Conservation (phyloP, 1,140 invertebrate species). For the Sarcophaga peregrina region DNA sequence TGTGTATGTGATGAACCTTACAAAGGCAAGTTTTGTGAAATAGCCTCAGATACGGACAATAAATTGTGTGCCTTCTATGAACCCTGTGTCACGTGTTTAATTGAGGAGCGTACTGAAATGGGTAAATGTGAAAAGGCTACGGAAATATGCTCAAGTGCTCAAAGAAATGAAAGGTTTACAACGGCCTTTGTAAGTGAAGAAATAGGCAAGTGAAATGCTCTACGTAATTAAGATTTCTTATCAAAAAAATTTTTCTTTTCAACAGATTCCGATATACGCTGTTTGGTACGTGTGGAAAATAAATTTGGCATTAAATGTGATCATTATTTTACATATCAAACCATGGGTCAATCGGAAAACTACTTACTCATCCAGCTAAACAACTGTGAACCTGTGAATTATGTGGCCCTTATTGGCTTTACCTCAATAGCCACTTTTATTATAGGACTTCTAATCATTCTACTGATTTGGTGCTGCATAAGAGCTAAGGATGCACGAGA, state of each 20-base stretch:
- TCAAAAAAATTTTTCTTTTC: constrained; percentile 31
- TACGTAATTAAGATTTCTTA: background rate
- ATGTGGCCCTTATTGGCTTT: constrained; percentile 54
- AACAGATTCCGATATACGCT: constrained; percentile 51
- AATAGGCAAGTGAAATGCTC: constrained; percentile 32
- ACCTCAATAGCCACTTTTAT: constrained; percentile 67
- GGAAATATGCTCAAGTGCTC: constrained; percentile 52
- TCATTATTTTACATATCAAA: constrained; percentile 68
- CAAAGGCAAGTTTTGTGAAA: constrained; percentile 59
- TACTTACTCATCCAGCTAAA: constrained; percentile 65
- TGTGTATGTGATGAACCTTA: constrained; percentile 73
- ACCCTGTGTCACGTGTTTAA: constrained; percentile 59
- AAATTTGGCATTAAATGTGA: constrained; percentile 68
- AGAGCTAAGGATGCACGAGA: constrained; percentile 68
- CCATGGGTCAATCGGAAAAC: constrained; percentile 56
- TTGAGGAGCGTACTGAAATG: constrained; percentile 53
- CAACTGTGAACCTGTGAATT: constrained; percentile 62
- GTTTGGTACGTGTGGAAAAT: constrained; percentile 66
- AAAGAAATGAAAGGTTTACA: constrained; percentile 52
- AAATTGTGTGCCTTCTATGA: constrained; percentile 63
- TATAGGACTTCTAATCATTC: constrained; percentile 66
- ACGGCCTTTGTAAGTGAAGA: constrained; percentile 52
- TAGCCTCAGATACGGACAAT: constrained; percentile 57
- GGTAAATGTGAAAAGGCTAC: constrained; percentile 52
- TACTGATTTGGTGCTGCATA: constrained; percentile 65